Evolutionary conservation across 2,888 invertebrate genomes (phyloP), one percentile per base, ranked within the genome.

Genomic region (Limnephilus rhombicus): DNA sequence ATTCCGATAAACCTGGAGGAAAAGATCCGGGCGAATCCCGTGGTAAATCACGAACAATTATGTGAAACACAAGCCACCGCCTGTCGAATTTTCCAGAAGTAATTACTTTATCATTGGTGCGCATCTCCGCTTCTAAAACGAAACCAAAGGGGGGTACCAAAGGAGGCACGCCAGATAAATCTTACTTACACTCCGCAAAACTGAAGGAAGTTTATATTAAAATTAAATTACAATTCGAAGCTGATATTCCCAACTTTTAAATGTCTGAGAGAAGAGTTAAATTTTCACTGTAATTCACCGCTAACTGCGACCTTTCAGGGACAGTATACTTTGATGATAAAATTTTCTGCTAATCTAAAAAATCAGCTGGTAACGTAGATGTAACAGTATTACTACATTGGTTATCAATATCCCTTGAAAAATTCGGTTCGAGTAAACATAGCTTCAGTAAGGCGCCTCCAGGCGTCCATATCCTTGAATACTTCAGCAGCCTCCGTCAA

Each of bases 1-100:
- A 89, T 80, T 68, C 88, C 68, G 41, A 89, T 80, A 18, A n/a
- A 87, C 53, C 49, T 80, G 88, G 34, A 34, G 34, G 24, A 68
- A 45, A n/a, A 41, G 24, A 41, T 45, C n/a, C 29, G n/a, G 29
- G 29, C 37, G 45, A 86, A 89, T 37, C 80, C 68, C 37, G 31
- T 37, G 90, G 82, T 92, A 93, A 92, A 92, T 93, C 93, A 92
- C 34, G 49, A 89, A 88, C 93, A 93, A 93, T 93, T 93, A 92
- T 92, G 91, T 91, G 86, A 91, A 85, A 90, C 89, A 92, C 49
- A 90, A 90, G 80, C 92, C 92, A 92, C 92, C 83, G 45, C 68
- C 80, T 85, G 92, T 92, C 85, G 92, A 92, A 92, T 85, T 85
- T 90, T 86, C 80, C 80, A 85, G 80, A 92, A 92, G 90, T 92